Evolutionary conservation across 2,113 vertebrate species (phyloP).

Genomic region (Poeciliopsis occidentalis): DNA sequence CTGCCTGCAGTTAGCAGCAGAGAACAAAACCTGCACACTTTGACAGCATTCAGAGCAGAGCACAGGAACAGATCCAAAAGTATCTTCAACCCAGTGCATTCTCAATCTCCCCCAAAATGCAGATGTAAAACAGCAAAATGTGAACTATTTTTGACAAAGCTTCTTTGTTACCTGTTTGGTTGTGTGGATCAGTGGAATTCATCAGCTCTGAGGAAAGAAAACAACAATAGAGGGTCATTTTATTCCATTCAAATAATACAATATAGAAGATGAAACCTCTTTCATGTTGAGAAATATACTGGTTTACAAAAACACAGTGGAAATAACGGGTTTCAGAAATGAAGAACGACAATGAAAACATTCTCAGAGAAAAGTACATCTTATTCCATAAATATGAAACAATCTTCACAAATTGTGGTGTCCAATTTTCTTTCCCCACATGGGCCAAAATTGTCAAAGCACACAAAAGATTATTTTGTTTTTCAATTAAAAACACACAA

Average conservation of each 20-base stretch:
- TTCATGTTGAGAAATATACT: no score
- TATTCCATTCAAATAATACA: constrained; percentile 3
- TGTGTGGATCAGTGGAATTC: constrained; percentile 69
- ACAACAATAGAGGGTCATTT: not conserved
- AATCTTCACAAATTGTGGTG: no score
- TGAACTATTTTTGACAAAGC: constrained; percentile 10
- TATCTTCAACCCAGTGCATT: constrained; percentile 77
- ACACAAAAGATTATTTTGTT: no score
- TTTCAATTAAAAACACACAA: no score
- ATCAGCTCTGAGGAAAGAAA: constrained; percentile 66
- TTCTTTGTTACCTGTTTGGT: constrained; percentile 74
- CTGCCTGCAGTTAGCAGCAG: constrained; percentile 34
- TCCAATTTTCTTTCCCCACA: no score
- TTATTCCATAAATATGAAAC: no score
- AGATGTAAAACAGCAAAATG: not conserved
- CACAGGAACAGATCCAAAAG: constrained; percentile 79
- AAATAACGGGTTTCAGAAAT: no score
- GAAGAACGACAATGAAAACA: no score
- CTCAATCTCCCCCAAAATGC: constrained; percentile 55
- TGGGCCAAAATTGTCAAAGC: no score
- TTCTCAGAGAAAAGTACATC: no score
- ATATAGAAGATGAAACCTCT: not conserved
- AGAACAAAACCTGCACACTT: constrained; percentile 80
- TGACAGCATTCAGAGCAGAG: constrained; percentile 75
- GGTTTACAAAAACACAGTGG: no score